Evolutionary conservation across 2,888 invertebrate species (phyloP).

Genomic region (Gnatocerus cornutus): DNA sequence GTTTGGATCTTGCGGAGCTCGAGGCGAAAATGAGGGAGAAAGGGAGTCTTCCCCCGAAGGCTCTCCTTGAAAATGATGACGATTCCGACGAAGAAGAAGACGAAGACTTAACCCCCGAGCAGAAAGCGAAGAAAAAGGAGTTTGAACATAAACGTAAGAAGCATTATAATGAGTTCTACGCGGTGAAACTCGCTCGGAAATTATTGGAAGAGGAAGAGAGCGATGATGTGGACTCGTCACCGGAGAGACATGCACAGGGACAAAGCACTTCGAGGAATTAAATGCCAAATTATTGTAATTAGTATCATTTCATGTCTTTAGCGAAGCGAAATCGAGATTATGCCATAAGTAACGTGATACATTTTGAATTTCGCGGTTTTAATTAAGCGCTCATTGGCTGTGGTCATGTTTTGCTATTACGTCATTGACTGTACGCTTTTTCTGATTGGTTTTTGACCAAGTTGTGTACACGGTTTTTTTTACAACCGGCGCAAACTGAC

Average conservation of each 20-base stretch:
- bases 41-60: constrained; percentile 71
- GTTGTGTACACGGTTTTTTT: constrained; percentile 8
- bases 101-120: constrained; percentile 72
- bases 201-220: constrained; percentile 93
- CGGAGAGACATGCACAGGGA: constrained; percentile 12
- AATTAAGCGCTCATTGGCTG: constrained; percentile 43
- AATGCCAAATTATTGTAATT: constrained; percentile 19
- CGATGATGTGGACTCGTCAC: constrained; percentile 73
- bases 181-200: constrained; percentile 92
- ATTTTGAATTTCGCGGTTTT: constrained; percentile 29
- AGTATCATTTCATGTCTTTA: constrained; percentile 20
- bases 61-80: constrained; percentile 68
- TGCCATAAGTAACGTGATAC: constrained; percentile 26
- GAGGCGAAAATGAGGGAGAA: constrained; percentile 79
- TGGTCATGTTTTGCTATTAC: constrained; percentile 40
- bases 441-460: constrained; percentile 9
- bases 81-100: constrained; percentile 65
- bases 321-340: constrained; percentile 22
- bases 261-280: constrained; percentile 29
- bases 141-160: constrained; percentile 96
- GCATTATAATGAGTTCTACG: constrained; percentile 98
- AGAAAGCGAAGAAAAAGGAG: constrained; percentile 79
- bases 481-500: constrained; percentile 4
- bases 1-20: constrained; percentile 81
- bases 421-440: constrained; percentile 26